A percentile compares a stretch with the other conserved stretches of the same genome.
phyloP scores from a whole-genome alignment of 1,140 invertebrate species.

The Bombus pyrosoma region DNA sequence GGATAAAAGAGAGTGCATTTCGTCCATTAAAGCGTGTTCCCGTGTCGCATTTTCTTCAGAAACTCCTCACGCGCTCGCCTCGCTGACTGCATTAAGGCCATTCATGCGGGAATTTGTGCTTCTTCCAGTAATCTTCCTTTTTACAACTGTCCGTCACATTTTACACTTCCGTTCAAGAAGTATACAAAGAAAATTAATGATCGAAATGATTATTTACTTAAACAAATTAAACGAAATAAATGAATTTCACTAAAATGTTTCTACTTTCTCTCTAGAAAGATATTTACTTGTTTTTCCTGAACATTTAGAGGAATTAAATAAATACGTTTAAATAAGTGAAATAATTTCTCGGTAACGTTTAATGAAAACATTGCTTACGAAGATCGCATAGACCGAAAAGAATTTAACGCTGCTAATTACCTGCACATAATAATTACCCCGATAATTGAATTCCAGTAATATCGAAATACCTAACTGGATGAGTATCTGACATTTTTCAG shows the following conservation, averaged over 20 bases:
- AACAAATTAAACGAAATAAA: neutral
- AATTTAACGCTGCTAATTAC: neutral
- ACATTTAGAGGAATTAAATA: too few relatives aligned
- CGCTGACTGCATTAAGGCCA: neutral
- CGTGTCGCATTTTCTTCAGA: conserved; percentile 7
- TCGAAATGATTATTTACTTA: neutral
- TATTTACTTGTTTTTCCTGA: too few relatives aligned
- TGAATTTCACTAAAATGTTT: too few relatives aligned
- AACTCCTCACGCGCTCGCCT: neutral
- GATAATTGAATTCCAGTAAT: neutral
- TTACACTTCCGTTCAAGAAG: neutral
- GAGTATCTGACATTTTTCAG: neutral
- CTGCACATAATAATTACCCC: neutral
- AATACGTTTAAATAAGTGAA: too few relatives aligned
- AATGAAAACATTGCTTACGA: neutral
- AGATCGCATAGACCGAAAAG: too few relatives aligned
- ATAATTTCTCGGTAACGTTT: neutral
- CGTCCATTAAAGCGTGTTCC: conserved; percentile 18
- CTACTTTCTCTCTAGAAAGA: too few relatives aligned
- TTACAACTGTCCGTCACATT: neutral
- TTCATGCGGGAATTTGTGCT: conserved; percentile 3
- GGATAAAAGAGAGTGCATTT: conserved; percentile 41
- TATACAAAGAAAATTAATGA: neutral
- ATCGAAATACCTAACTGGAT: neutral
- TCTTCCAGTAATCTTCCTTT: neutral